phyloP scores from a whole-genome alignment of 2,113 vertebrate genomes.

The Leptocoma aspasia region DNA sequence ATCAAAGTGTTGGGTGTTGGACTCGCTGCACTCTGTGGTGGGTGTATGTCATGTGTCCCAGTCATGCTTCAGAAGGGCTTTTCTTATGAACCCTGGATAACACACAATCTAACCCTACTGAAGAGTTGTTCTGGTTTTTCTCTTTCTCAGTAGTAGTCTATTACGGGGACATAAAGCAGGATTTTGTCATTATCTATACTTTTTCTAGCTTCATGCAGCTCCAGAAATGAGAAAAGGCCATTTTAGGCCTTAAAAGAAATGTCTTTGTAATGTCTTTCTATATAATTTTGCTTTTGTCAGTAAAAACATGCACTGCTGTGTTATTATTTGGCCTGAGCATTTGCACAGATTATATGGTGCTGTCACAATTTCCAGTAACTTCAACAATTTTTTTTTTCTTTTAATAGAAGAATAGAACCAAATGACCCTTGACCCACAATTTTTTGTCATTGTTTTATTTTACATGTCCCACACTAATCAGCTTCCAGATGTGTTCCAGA shows the following conservation, averaged over 20 bases:
- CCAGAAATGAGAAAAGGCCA: neutral
- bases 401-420: neutral
- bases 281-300: neutral
- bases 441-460: neutral
- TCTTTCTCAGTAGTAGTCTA: neutral
- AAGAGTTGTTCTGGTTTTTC: neutral
- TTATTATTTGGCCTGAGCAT: neutral
- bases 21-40: neutral
- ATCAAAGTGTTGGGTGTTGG: neutral
- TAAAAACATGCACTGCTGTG: neutral
- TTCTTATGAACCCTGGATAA: neutral
- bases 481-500: neutral
- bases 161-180: neutral
- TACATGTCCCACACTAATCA: neutral
- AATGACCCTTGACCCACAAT: neutral
- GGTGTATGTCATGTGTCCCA: rapidly evolving
- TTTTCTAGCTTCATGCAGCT: neutral
- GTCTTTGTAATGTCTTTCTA: neutral
- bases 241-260: neutral
- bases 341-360: neutral
- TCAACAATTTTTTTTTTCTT: neutral
- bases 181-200: neutral
- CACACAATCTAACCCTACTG: neutral
- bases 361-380: neutral
- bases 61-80: neutral